A percentile compares a stretch with the other conserved stretches of the same genome.
Conservation (phyloP, 2,888 invertebrate species). For the Ptychoptera contaminata region DNA sequence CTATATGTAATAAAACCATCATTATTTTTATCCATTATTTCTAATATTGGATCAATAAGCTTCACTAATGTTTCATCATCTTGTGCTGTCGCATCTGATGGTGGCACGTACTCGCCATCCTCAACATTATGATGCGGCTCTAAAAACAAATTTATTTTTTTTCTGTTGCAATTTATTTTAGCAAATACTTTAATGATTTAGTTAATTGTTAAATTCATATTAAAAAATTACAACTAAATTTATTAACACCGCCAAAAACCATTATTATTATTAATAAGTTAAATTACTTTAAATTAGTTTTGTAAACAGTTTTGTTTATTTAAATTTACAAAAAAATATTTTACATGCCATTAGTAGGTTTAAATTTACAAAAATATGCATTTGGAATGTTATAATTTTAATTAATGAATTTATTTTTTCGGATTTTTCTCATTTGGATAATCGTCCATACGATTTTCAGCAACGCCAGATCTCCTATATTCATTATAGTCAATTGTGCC, state of each 20-base stretch:
- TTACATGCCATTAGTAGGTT: neutral
- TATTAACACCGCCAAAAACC: neutral
- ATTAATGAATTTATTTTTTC: neutral
- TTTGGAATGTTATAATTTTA: neutral
- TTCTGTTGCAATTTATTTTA: neutral
- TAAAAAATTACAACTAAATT: neutral
- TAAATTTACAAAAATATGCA: neutral
- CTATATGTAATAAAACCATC: slow-evolving; percentile 42
- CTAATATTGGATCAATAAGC: slow-evolving; percentile 34
- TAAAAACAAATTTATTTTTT: neutral
- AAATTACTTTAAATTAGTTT: too few species aligned
- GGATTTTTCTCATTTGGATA: neutral
- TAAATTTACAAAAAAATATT: slow-evolving; percentile 2
- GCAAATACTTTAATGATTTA: neutral
- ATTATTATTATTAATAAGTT: neutral
- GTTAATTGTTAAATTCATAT: neutral
- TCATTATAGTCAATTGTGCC: slow-evolving; percentile 56
- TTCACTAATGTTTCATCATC: slow-evolving; percentile 16
- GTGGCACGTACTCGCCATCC: neutral
- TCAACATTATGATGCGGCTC: neutral
- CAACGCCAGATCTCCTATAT: slow-evolving; percentile 25
- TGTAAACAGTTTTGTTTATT: neutral
- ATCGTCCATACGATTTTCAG: slow-evolving; percentile 1
- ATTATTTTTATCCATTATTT: slow-evolving; percentile 36
- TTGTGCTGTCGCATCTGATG: slow-evolving; percentile 6